A percentile compares a stretch with the other conserved stretches of the same genome.
phyloP scores from a whole-genome alignment of 2,113 vertebrate species.

The Dipodomys merriami region DNA sequence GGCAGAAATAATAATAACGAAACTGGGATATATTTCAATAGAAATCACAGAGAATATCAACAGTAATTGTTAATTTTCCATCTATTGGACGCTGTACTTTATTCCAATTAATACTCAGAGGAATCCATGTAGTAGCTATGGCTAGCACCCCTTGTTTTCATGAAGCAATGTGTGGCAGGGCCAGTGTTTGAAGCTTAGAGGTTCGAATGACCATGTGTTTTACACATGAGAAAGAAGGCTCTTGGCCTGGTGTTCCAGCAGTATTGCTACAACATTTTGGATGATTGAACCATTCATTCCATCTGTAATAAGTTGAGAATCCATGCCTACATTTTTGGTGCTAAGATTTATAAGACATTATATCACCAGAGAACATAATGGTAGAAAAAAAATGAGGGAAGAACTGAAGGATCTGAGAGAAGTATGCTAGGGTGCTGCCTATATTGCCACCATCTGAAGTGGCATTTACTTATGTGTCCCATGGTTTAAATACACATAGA shows the following conservation, averaged over 20 bases:
- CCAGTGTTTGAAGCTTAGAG: background rate
- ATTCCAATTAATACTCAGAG: background rate
- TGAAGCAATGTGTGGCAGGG: background rate
- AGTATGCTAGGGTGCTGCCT: background rate
- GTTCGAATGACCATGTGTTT: background rate
- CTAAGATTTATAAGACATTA: background rate
- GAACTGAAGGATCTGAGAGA: too few relatives aligned
- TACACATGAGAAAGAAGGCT: background rate
- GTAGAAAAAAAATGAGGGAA: background rate
- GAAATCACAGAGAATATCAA: background rate
- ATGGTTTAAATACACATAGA: background rate
- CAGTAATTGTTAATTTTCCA: background rate
- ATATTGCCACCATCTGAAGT: background rate
- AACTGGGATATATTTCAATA: background rate
- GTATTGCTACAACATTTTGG: background rate
- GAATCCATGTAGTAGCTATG: background rate
- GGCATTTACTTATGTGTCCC: background rate
- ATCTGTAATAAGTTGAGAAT: background rate
- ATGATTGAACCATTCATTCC: background rate
- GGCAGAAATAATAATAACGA: background rate
- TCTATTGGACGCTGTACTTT: background rate
- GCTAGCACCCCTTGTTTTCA: background rate
- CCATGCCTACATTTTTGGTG: background rate
- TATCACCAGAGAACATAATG: background rate
- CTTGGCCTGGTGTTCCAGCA: background rate